These are phyloP conservation scores for Apamea anceps DNA, from an alignment of 2,888 invertebrate genomes.

Conservation along the genomic window DNA sequence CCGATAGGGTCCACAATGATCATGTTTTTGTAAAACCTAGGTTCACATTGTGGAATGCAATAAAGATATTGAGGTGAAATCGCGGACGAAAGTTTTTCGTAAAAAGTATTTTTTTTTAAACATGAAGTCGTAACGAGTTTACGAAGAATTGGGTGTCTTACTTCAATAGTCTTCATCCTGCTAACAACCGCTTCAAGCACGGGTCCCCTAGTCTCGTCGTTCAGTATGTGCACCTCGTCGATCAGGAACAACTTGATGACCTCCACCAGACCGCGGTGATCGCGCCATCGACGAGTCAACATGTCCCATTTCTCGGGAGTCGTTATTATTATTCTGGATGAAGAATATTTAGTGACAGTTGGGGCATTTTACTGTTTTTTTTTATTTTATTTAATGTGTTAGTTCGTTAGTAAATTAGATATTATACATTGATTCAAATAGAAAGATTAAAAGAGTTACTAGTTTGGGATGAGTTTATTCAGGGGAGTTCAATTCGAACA, in stretches of 20 bases:
- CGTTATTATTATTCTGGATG: conserved; percentile 91
- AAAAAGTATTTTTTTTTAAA: too few relatives aligned
- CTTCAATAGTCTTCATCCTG: conserved; percentile 94
- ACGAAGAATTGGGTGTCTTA: conserved; percentile 52
- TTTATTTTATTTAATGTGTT: background rate
- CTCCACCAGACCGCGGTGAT: conserved; percentile 91
- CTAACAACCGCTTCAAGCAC: conserved; percentile 95
- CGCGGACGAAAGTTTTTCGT: too few relatives aligned
- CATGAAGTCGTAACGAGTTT: too few relatives aligned
- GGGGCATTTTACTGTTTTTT: background rate
- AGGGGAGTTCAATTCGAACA: background rate
- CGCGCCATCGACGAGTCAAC: conserved; percentile 93
- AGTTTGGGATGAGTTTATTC: background rate
- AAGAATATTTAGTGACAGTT: background rate
- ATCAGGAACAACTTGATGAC: conserved; percentile 92
- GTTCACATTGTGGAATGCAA: too few relatives aligned
- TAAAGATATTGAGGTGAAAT: too few relatives aligned
- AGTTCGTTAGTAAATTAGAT: background rate
- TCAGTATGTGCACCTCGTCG: conserved; percentile 95
- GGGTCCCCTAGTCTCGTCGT: conserved; percentile 93
- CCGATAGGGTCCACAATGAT: too few relatives aligned
- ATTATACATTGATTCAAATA: background rate
- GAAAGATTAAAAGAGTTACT: background rate
- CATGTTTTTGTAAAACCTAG: too few relatives aligned
- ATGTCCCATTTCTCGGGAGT: conserved; percentile 97